Conservation (phyloP, 2,888 invertebrate species). For the Orthonevra nobilis region DNA sequence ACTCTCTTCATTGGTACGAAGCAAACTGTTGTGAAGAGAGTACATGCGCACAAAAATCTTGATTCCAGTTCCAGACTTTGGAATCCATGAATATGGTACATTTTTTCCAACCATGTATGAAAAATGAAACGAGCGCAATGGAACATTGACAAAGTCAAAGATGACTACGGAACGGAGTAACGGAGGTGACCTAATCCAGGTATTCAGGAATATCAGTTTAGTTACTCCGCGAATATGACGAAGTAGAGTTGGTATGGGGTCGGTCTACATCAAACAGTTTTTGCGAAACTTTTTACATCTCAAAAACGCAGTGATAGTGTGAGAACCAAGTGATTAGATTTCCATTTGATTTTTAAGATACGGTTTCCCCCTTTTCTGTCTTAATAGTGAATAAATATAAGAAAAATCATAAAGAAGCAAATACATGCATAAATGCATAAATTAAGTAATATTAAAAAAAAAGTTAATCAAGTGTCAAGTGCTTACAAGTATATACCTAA, state of each 20-base stretch:
- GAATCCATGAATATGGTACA: too few relatives aligned
- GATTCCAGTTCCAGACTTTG: too few relatives aligned
- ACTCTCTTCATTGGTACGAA: neutral
- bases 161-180: slow-evolving; percentile 61
- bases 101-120: neutral
- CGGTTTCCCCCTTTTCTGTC: slow-evolving; percentile 52
- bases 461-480: slow-evolving; percentile 13
- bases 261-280: slow-evolving; percentile 47
- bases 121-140: slow-evolving; percentile 4
- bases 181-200: slow-evolving; percentile 78
- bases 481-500: slow-evolving; percentile 11
- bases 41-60: slow-evolving; percentile 12
- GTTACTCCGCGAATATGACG: slow-evolving; percentile 77
- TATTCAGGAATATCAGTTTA: slow-evolving; percentile 77
- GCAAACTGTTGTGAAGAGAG: neutral
- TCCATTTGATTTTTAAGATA: slow-evolving; percentile 11
- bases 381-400: slow-evolving; percentile 41
- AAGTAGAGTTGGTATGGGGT: slow-evolving; percentile 73
- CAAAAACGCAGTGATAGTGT: slow-evolving; percentile 18
- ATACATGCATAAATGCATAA: neutral
- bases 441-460: neutral
- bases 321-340: neutral
- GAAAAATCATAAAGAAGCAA: slow-evolving; percentile 9
- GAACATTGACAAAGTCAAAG: too few relatives aligned
- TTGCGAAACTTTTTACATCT: slow-evolving; percentile 61